Base-by-base conservation (phyloP, 2,888 invertebrate species). In the Hirtodrosophila confusa region DNA sequence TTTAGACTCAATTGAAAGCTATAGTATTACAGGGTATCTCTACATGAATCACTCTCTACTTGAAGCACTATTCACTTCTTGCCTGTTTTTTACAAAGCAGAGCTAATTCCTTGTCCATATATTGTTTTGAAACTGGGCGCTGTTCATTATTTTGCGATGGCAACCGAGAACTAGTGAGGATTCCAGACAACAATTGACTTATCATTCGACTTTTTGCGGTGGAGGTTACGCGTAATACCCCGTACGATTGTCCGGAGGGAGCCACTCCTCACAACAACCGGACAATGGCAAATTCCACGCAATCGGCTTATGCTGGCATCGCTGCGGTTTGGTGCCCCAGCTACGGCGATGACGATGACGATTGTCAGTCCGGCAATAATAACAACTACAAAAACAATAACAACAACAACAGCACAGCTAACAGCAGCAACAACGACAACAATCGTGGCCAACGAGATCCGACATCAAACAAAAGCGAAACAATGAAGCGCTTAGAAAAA, bases 261-360 rank as follows among this genome's bases (percentile, higher is more conserved):
- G 35, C 31, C 40, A 37, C 43, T 24, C 45, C 5, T 31, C 11
- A 47, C 50, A 69, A 48, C 61, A 66, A 31, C 61, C 55, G 71
- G 69, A 80, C 82, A 86, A 75, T 79, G 72, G 77, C 43, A 78
- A 87, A 84, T 85, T 77, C 85, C 82, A 84, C 75, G 79, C 87
- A 84, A 84, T 87, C 87, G 82, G 84, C 87, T 84, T 84, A 84
- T 75, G 79, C 68, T 80, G 83, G 73, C 86, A 83, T 71, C 69
- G 79, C 68, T 86, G 82, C 73, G 86, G 83, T 75, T 75, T 79
- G 77, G 64, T 69, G 83, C 64, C 71, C 69, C 64, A 66, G 56
- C 78, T 65, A 43, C 60, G 27, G 54, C 64, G 54, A 5, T 27
- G 27, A 9, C 54, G 35, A 56, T 39, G 54, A 61, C 56, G 64